A percentile compares a stretch with the other conserved stretches of the same genome.
These are phyloP conservation scores for Nesospiza acunhae DNA, from an alignment of 2,113 vertebrate genomes.

Conservation along the genomic window DNA sequence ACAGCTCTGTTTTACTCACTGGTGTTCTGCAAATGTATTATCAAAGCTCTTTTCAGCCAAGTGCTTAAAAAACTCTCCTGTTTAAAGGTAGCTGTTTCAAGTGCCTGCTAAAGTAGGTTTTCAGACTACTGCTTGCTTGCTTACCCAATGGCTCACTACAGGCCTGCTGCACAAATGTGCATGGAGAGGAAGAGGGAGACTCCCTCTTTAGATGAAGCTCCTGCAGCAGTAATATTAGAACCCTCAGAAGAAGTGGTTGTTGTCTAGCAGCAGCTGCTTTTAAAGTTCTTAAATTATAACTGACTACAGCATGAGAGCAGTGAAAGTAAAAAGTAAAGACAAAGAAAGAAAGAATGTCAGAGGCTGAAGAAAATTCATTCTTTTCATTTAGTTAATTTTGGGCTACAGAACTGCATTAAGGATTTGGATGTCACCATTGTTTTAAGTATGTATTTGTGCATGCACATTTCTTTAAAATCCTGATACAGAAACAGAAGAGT, in stretches of 20 bases:
- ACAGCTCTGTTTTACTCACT: neutral
- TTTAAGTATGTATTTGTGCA: neutral
- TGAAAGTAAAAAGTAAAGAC: neutral
- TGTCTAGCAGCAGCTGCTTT: neutral
- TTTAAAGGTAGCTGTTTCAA: neutral
- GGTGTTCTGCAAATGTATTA: neutral
- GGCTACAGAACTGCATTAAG: neutral
- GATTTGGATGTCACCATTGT: neutral
- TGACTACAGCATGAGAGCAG: neutral
- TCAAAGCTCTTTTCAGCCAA: neutral
- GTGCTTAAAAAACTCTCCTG: neutral
- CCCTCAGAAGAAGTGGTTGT: neutral
- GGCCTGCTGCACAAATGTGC: neutral
- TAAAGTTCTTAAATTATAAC: neutral
- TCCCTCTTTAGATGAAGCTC: neutral
- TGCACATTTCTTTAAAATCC: neutral
- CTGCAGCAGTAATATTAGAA: neutral
- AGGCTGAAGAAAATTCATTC: neutral
- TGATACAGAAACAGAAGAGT: neutral
- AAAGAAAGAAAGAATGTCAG: neutral
- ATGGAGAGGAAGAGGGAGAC: neutral
- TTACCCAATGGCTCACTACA: neutral
- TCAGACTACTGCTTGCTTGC: neutral
- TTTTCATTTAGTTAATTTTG: neutral
- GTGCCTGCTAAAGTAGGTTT: neutral